phyloP scores from a whole-genome alignment of 2,888 invertebrate species.

The Plutella xylostella region DNA sequence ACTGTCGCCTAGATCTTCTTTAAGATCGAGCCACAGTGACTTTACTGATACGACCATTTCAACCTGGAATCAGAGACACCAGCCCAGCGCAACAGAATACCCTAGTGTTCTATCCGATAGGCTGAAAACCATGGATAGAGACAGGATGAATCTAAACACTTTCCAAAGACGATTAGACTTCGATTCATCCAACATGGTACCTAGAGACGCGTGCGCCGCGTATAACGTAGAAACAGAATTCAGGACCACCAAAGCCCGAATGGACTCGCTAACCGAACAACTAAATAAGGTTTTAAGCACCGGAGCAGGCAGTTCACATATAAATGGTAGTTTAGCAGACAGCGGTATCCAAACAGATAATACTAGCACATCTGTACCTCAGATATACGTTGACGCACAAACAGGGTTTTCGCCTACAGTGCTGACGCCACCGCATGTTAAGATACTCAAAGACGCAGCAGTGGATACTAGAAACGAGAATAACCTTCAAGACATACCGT shows the following conservation, averaged over 20 bases:
- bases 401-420: slow-evolving; percentile 21
- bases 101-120: slow-evolving; percentile 58
- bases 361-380: slow-evolving; percentile 57
- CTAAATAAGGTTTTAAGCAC: slow-evolving; percentile 55
- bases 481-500: slow-evolving; percentile 59
- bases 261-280: slow-evolving; percentile 54
- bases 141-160: slow-evolving; percentile 34
- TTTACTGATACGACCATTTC: slow-evolving; percentile 65
- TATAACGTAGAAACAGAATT: slow-evolving; percentile 42
- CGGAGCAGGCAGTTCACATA: slow-evolving; percentile 57
- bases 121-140: slow-evolving; percentile 44
- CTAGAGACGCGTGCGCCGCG: slow-evolving; percentile 43
- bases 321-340: slow-evolving; percentile 58
- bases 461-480: slow-evolving; percentile 60
- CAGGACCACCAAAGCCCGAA: slow-evolving; percentile 42
- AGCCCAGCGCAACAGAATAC: slow-evolving; percentile 39
- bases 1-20: slow-evolving; percentile 54
- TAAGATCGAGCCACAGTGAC: slow-evolving; percentile 61
- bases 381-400: slow-evolving; percentile 46
- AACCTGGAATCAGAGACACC: slow-evolving; percentile 56
- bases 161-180: slow-evolving; percentile 55
- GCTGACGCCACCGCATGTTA: slow-evolving; percentile 20
- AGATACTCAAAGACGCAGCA: slow-evolving; percentile 51
- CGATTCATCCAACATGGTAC: slow-evolving; percentile 41
- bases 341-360: slow-evolving; percentile 63